Evolutionary conservation across 2,888 invertebrate genomes (phyloP).

Genomic region (Napeogenes inachia): DNA sequence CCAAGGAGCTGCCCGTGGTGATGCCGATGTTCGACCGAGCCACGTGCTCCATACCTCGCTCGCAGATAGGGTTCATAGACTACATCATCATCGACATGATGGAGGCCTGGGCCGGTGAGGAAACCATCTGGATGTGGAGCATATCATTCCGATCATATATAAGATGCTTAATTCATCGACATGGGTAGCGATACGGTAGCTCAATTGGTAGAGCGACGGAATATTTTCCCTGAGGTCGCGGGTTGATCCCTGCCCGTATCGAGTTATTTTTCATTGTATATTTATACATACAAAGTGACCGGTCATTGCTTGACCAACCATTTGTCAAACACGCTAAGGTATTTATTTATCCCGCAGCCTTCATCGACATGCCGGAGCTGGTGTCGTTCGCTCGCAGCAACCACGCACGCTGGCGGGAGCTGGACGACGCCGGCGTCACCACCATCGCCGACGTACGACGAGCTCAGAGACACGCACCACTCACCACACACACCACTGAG

Average conservation of each 20-base stretch:
- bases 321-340: too few species aligned
- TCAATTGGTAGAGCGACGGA: too few species aligned
- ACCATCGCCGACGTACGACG: slow-evolving; percentile 82
- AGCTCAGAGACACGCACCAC: slow-evolving; percentile 49
- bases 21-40: slow-evolving; percentile 99
- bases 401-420: slow-evolving; percentile 94
- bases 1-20: slow-evolving; percentile 91
- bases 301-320: too few species aligned
- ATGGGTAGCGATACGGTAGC: too few species aligned
- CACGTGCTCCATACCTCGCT: slow-evolving; percentile 97
- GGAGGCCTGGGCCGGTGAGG: slow-evolving; percentile 95
- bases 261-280: too few species aligned
- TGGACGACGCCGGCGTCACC: slow-evolving; percentile 85
- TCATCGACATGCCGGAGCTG: slow-evolving; percentile 95
- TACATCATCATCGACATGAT: slow-evolving; percentile 99
- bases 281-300: too few species aligned
- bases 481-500: slow-evolving; percentile 47
- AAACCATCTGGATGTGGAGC: too few species aligned
- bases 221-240: too few species aligned
- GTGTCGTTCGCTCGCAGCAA: slow-evolving; percentile 89
- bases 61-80: slow-evolving; percentile 98
- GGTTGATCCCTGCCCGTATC: too few species aligned
- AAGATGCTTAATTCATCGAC: too few species aligned
- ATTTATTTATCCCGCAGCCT: slow-evolving; percentile 76
- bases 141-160: too few species aligned